A percentile compares a stretch with the other conserved stretches of the same genome.
Evolutionary conservation across 2,888 invertebrate species (phyloP).

Genomic region (Cataglyphis livida): DNA sequence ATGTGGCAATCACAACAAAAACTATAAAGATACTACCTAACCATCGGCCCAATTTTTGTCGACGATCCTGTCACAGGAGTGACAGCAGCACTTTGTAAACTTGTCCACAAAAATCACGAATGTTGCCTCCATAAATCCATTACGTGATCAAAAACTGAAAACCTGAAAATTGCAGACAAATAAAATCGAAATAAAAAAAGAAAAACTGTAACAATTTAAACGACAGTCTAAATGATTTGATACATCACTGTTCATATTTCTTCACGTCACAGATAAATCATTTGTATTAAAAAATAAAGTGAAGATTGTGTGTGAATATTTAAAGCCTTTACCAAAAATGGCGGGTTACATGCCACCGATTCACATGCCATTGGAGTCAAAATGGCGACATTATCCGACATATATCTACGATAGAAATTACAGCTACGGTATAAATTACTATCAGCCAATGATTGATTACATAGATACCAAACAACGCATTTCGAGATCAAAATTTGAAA

Average conservation of each 20-base stretch:
- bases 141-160: not conserved
- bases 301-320: not conserved
- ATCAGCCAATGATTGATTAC: slow-evolving; percentile 95
- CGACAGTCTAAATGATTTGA: not conserved
- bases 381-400: slow-evolving; percentile 86
- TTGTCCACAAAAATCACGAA: slow-evolving; percentile 50
- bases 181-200: not conserved
- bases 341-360: slow-evolving; percentile 77
- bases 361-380: slow-evolving; percentile 81
- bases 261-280: not conserved
- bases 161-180: not conserved
- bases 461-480: slow-evolving; percentile 88
- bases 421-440: slow-evolving; percentile 93
- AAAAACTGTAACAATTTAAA: not conserved
- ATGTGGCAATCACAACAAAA: slow-evolving; percentile 72
- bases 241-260: not conserved
- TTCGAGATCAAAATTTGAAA: slow-evolving; percentile 66
- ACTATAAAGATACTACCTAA: slow-evolving; percentile 74
- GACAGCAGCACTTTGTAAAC: slow-evolving; percentile 39
- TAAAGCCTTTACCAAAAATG: slow-evolving; percentile 73
- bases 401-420: slow-evolving; percentile 93
- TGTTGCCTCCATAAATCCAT: not conserved
- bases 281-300: not conserved
- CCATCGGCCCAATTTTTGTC: slow-evolving; percentile 71
- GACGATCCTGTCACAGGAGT: slow-evolving; percentile 57